Conservation (phyloP, 1,140 invertebrate genomes). For the Drosophila prosaltans region DNA sequence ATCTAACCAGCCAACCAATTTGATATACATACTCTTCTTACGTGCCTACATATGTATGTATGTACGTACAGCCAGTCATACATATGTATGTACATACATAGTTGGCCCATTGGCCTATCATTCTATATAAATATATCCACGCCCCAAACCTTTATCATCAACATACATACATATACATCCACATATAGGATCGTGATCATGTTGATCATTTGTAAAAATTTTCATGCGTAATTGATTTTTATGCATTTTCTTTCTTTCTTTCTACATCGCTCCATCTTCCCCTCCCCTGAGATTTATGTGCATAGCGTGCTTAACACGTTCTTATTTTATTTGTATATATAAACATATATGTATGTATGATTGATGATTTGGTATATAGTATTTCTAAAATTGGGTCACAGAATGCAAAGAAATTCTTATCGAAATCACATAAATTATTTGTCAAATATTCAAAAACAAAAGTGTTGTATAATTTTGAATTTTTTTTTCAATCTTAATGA, state of each 20-base stretch:
- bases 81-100: too few relatives aligned
- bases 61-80: too few relatives aligned
- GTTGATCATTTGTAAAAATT: conserved; percentile 39
- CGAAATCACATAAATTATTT: conserved; percentile 6
- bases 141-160: conserved; percentile 18
- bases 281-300: conserved; percentile 57
- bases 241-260: conserved; percentile 46
- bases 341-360: background rate
- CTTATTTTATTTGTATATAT: conserved; percentile 27
- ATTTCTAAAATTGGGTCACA: conserved; percentile 60
- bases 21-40: too few relatives aligned
- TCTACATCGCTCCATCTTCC: background rate
- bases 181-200: conserved; percentile 16
- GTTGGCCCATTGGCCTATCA: background rate
- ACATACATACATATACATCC: background rate
- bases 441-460: background rate
- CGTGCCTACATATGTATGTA: too few relatives aligned
- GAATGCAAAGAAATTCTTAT: conserved; percentile 9
- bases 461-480: background rate
- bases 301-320: conserved; percentile 67
- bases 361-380: conserved; percentile 39
- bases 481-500: too few relatives aligned
- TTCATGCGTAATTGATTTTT: conserved; percentile 78
- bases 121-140: conserved; percentile 10
- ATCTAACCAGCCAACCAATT: conserved; percentile 4